Evolutionary conservation across 1,140 invertebrate genomes (phyloP), one percentile per base, ranked within the genome.

Genomic region (Leucophenga varia): DNA sequence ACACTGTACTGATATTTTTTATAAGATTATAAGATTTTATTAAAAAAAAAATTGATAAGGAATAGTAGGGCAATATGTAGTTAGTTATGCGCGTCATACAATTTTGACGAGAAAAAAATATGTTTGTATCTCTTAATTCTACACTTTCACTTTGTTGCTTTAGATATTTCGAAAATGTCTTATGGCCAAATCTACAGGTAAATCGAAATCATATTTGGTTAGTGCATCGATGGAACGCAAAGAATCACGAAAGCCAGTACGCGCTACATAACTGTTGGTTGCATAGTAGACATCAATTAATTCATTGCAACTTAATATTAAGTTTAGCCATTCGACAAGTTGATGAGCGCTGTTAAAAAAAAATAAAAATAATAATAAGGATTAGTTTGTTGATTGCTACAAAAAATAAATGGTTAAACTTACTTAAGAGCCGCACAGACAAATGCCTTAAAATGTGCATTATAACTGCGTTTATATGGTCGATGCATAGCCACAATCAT

Each of bases 401-500:
- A n/a, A n/a, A n/a, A n/a, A n/a, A n/a, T n/a, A n/a, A n/a, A n/a
- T 14, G 28, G 10, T 5, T 22, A 2, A 40, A 82, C 87, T 85
- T 77, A 93, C 90, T 99, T 99, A 16, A 99, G 79, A 37, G 90
- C 95, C 40, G 93, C 86, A 78, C 93, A 98, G 37, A 99, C 84
- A 74, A 99, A 97, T 14, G 96, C 95, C 79, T 99, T 99, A 71
- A 98, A 98, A 78, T 97, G 94, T 3, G 95, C 91, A 79, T 99
- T 95, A 56, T 86, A 88, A 64, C 91, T 95, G 67, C 95, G 82
- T 75, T 97, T 97, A 51, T 97, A 93, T 1, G 88, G 89, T 10
- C 84, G 85, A 78, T 99, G 97, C 16, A 90, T 90, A 16, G 87
- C 82, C 38, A 97, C 84, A 43, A 99, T 95, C 55, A 89, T 93